Evolutionary conservation across 2,797 vertebrate genomes (phyloP).

Genomic region (Epinephelus coioides): DNA sequence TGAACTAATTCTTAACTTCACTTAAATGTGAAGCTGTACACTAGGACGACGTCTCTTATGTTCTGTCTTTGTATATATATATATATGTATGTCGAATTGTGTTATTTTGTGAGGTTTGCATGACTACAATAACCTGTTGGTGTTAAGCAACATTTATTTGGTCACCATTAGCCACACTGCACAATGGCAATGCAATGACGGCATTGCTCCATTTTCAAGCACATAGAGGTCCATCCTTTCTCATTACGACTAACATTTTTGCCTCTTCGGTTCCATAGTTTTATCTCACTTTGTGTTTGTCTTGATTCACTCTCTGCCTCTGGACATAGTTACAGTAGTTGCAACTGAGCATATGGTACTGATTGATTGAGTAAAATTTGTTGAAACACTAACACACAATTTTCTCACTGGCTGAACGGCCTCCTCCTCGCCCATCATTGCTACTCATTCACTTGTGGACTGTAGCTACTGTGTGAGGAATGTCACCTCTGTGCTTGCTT

Average conservation of each 20-base stretch:
- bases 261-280: constrained; percentile 39
- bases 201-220: constrained; percentile 68
- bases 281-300: constrained; percentile 33
- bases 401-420: constrained; percentile 18
- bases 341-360: constrained; percentile 10
- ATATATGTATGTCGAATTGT: not conserved
- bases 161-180: constrained; percentile 41
- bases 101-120: constrained; percentile 35
- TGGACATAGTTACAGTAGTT: constrained; percentile 34
- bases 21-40: not conserved
- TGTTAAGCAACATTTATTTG: not conserved
- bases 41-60: not conserved
- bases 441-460: constrained; percentile 26
- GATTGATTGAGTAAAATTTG: constrained; percentile 9
- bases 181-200: constrained; percentile 61
- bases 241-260: constrained; percentile 63
- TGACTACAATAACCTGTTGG: constrained; percentile 12
- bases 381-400: constrained; percentile 30
- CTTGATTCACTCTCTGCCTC: constrained; percentile 29
- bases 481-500: constrained; percentile 54
- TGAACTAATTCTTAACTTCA: not conserved
- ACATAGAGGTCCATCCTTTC: constrained; percentile 31
- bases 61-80: not conserved
- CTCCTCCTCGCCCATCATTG: constrained; percentile 23
- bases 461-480: constrained; percentile 36